Base-by-base conservation (phyloP, 2,888 invertebrate species). In the Girardia tigrina region DNA sequence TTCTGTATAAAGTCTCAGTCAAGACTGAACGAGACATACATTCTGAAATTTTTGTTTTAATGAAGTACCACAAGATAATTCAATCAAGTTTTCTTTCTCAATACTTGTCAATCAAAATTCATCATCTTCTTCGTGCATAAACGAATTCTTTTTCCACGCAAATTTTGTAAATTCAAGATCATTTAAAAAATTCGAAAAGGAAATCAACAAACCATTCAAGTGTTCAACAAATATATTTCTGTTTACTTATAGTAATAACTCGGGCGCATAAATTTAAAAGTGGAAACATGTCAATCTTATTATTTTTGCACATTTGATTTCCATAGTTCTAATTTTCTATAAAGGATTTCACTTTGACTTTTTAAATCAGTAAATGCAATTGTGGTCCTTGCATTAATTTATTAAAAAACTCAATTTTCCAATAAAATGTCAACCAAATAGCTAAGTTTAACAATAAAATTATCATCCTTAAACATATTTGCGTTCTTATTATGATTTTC, bases 31-130 rank as follows among this genome's bases (percentile, higher is more conserved):
- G 6, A 56, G 56, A 56, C 20, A 56, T 56, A 56, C 56, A 16
- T 4, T 56, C n/a, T 56, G 56, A 56, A 56, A 56, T 4, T 56
- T 56, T 56, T 56, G 56, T 56, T 56, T 56, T 16, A 56, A 56
- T 12, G 56, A 8, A 56, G 56, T 56, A 56, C 23, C 56, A 56
- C 4, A 56, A 56, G 56, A 56, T 56, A 56, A 56, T 56, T 56
- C 56, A 56, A 56, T 56, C 56, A 56, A 56, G 4, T 56, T 56
- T 56, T 36, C 36, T 56, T 56, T 56, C n/a, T 56, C 56, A 56
- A 56, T 36, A 56, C 56, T 56, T 56, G n/a, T 56, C n/a, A 56
- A 56, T 56, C n/a, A n/a, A 56, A 56, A 56, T 56, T 56, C 56
- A 56, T 16, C 56, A 56, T 56, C 56, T n/a, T n/a, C n/a, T 56